Evolutionary conservation across 1,140 invertebrate species (phyloP).

Genomic region (Brachionus angularis): DNA sequence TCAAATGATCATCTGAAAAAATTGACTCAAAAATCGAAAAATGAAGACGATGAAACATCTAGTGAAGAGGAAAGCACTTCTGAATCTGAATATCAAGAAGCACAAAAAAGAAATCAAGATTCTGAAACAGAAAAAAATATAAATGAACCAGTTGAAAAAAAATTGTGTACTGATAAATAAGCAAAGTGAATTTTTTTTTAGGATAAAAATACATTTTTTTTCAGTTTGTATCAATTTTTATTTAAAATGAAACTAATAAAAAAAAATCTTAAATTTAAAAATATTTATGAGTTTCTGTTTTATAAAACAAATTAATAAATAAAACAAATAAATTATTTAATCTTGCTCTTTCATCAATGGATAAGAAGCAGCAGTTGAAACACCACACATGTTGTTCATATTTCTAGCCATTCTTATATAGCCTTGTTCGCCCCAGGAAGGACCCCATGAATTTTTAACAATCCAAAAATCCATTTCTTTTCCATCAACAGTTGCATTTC

Average conservation of each 20-base stretch:
- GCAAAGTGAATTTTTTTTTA: background rate
- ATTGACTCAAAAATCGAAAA: background rate
- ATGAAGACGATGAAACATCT: background rate
- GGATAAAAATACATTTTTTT: background rate
- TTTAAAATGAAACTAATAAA: background rate
- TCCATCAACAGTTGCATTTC: conserved; percentile 61
- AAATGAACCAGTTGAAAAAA: conserved; percentile 27
- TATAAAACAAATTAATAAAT: too few relatives aligned
- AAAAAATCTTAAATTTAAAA: too few relatives aligned
- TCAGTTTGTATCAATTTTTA: background rate
- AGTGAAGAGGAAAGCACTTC: background rate
- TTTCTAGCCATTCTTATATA: conserved; percentile 86
- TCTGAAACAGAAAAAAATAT: background rate
- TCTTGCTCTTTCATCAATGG: conserved; percentile 50
- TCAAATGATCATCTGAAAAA: conserved; percentile 5
- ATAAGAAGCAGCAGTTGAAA: conserved; percentile 70
- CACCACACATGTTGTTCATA: conserved; percentile 79
- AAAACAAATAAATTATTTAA: too few relatives aligned
- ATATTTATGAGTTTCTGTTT: too few relatives aligned
- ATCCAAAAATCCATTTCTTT: conserved; percentile 64
- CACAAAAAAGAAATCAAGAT: conserved; percentile 11
- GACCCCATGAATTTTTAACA: conserved; percentile 65
- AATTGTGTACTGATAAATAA: conserved; percentile 10
- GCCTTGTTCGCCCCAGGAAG: conserved; percentile 75
- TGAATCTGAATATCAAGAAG: conserved; percentile 12